Conservation (phyloP, 2,888 invertebrate genomes). For the Melitaea athalia region DNA sequence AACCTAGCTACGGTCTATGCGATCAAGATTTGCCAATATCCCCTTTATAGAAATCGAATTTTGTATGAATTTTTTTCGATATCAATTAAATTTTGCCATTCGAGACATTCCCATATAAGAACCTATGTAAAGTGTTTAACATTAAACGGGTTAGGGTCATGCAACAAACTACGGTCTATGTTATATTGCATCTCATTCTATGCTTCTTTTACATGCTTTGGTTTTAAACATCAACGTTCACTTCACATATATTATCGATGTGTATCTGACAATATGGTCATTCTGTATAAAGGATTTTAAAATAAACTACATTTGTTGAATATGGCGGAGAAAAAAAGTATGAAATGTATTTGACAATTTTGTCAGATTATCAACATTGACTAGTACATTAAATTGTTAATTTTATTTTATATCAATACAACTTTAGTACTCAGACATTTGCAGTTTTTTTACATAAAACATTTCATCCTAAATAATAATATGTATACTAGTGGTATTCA, state of each 20-base stretch:
- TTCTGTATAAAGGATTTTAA: not conserved
- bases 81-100: not conserved
- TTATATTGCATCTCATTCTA: conserved; percentile 56
- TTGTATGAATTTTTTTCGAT: not conserved
- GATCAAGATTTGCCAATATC: conserved; percentile 61
- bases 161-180: conserved; percentile 55
- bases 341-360: conserved; percentile 13
- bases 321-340: not conserved
- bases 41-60: conserved; percentile 33
- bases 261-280: conserved; percentile 26
- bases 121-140: conserved; percentile 46
- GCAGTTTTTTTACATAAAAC: not conserved
- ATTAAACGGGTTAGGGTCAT: conserved; percentile 55
- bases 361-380: conserved; percentile 22
- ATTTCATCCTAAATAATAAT: conserved; percentile 14
- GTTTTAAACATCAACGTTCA: conserved; percentile 27
- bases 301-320: not conserved
- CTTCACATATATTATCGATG: conserved; percentile 25
- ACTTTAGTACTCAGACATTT: not conserved
- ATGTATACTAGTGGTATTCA: conserved; percentile 62
- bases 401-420: not conserved
- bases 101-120: conserved; percentile 41
- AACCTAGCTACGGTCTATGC: conserved; percentile 76
- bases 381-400: not conserved
- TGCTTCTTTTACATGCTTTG: conserved; percentile 56